Evolutionary conservation across 2,797 vertebrate species (phyloP), one percentile per base, ranked within the genome.

Genomic region (Tympanoctomys barrerae): DNA sequence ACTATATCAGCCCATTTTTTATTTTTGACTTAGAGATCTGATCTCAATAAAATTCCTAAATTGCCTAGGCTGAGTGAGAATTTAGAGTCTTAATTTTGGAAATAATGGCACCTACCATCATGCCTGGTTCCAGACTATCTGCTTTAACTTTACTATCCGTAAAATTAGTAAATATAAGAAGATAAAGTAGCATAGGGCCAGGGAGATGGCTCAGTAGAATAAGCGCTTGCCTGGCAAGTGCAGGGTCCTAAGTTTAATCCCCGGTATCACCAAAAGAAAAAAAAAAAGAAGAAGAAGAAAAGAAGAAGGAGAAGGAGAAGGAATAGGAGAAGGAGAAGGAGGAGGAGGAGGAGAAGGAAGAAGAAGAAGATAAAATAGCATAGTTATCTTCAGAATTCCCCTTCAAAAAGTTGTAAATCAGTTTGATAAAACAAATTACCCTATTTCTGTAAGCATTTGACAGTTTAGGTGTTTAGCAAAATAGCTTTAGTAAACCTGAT

Each of bases 141-240:
- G 26, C 89, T 88, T 93, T 78, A 77, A 13, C 36, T 73, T 10
- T 90, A 12, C 36, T 93, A 11, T 39, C 93, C 68, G 39, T 90
- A 70, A 94, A 86, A 70, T 80, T 84, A 82, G 31, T 95, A 85
- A 93, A 52, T 62, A 54, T 73, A 46, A 85, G 61, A 93, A 54
- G 28, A 87, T 93, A 21, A 36, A 93, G 42, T 79, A n/a, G 22
- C 81, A 16, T 71, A 54, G 14, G 49, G 49, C 49, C 11, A 11
- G 49, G 49, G 49, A 49, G 49, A 49, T 49, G 49, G 49, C 49
- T 49, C 49, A 49, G 49, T 49, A 49, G 49, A 49, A 49, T 49
- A 49, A 49, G 49, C 49, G 11, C 49, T 49, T 49, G 8, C 49
- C 49, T 49, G 49, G 49, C 49, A 49, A 49, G 49, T 11, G 8